Base-by-base conservation (phyloP, 2,797 vertebrate genomes). In the Phaenicophaeus curvirostris region DNA sequence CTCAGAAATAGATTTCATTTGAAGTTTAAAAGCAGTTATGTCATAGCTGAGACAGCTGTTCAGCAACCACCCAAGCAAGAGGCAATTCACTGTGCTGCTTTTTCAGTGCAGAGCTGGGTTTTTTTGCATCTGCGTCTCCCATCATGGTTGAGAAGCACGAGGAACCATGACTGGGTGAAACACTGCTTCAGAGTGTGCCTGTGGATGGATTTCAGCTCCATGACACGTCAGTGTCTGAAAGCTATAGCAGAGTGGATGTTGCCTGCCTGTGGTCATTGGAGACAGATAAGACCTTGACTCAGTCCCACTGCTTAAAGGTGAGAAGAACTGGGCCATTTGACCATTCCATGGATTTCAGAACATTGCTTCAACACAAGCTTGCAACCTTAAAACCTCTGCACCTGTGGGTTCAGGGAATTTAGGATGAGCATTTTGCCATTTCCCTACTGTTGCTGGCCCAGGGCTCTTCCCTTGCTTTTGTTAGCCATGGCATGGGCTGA, bases 11-110 rank as follows among this genome's bases (percentile, higher is more conserved):
- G 94, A 71, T 90, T 92, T 88, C 85, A 94, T 97, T 96, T 96
- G 96, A 96, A 95, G 95, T 96, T 92, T 91, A 89, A 96, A 95
- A 94, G 89, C 92, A 89, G 77, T 84, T 96, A 77, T 92, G 87
- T 90, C 80, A 88, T 55, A 80, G 90, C 89, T 79, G 87, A 59
- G 81, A 13, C 91, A 93, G 94, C 79, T 89, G 89, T 14, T 92
- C 59, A 55, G 30, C 62, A 85, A 10, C 72, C 48, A 48, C 77
- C 35, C 54, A 27, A 65, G 87, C 39, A 55, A 74, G 66, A 18
- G 2, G 50, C 51, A 11, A 20, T 3, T 76, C 24, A 8, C 24
- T 6, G 41, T 7, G 83, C 76, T 62, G 65, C 33, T 5, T 13
- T 25, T 54, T 30, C 68, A 62, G 66, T 7, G 31, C 54, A 18